Evolutionary conservation across 2,888 invertebrate species (phyloP).

Genomic region (Andrena trimmerana): DNA sequence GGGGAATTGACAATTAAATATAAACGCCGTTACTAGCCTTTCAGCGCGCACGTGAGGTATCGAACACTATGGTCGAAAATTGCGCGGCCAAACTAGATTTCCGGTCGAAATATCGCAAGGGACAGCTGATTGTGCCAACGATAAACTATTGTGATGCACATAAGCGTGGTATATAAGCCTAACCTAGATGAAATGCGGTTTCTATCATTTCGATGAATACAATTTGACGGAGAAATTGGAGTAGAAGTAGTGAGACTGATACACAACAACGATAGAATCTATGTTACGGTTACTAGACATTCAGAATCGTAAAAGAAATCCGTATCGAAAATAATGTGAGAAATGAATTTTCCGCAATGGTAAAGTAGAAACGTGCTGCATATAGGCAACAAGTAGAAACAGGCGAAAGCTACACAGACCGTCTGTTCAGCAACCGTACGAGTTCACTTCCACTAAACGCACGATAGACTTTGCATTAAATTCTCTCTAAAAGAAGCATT

Average conservation of each 20-base stretch:
- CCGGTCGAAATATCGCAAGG: neutral
- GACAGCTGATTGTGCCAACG: no score
- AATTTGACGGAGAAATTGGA: no score
- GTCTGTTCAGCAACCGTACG: neutral
- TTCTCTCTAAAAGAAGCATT: no score
- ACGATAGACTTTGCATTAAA: neutral
- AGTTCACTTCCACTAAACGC: neutral
- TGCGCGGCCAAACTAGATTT: conserved; percentile 8
- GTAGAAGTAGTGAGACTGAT: no score
- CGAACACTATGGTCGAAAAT: neutral
- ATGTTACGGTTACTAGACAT: no score
- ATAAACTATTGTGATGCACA: no score
- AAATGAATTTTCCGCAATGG: neutral
- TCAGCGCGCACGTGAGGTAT: neutral
- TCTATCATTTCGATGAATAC: no score
- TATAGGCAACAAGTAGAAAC: neutral
- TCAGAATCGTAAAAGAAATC: neutral
- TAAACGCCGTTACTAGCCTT: conserved; percentile 32
- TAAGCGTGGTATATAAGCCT: no score
- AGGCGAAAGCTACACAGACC: neutral
- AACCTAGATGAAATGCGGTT: no score
- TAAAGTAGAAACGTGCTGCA: neutral
- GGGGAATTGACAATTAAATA: conserved; percentile 42
- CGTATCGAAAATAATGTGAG: neutral
- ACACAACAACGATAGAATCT: no score